Evolutionary conservation across 2,113 vertebrate genomes (phyloP), one percentile per base, ranked within the genome.

Genomic region (Scalopus aquaticus): DNA sequence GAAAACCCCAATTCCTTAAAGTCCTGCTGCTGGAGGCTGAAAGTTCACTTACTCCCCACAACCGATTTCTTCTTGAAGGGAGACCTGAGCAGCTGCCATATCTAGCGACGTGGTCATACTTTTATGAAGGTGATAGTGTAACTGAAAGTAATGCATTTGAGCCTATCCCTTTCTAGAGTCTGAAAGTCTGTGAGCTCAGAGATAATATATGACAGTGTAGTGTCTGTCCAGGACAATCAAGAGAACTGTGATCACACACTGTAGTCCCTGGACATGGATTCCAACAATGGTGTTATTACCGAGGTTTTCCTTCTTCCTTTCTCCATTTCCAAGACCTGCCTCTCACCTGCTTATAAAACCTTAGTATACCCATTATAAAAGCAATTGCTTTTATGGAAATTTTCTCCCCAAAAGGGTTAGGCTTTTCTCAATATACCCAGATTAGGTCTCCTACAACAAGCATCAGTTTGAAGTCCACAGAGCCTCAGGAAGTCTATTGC

Each of bases 71-170:
- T 77, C 54, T 76, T 84, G 32, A 88, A 85, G 9, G 32, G 17
- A 78, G 37, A 28, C 81, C 62, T 89, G 60, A 96, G 62, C 19
- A 92, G 28, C 58, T 90, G 76, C 37, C 64, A 87, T 35, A 89
- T 42, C 37, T 79, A 85, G 49, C 37, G 70, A 70, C 26, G 67
- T 69, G 42, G 19, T 67, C 12, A 17, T 15, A 6, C 51, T 95
- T 49, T 90, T 92, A 32, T 69, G 88, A 44, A 94, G 67, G 56
- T 85, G 77, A 91, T 32, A 83, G 12, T 62, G 46, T 39, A 46
- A 22, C 82, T 39, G 3, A 88, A 96, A 81, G 39, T 22, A 90
- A 65, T 76, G 3, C 20, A 65, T 82, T 89, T 94, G 24, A 88
- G 35, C 7, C 65, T 93, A 32, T 76, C 39, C 32, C 22, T 72